Percentiles rank a stretch among this genome's conserved stretches.
Evolutionary conservation across 2,113 vertebrate genomes (phyloP).

Genomic region (Capreolus pygargus): DNA sequence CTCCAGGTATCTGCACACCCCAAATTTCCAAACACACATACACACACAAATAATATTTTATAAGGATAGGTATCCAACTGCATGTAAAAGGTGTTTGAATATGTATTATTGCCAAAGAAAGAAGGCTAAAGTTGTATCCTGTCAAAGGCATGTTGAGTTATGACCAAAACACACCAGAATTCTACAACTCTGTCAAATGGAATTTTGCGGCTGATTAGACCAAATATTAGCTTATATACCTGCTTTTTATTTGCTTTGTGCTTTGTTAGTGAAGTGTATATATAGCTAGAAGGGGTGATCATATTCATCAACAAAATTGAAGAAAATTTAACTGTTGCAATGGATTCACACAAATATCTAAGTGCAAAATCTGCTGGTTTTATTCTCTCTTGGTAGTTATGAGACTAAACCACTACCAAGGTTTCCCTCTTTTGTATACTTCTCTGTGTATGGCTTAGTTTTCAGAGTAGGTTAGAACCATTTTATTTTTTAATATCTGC

Average conservation of each 20-base stretch:
- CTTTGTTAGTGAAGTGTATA: neutral
- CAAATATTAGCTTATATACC: neutral
- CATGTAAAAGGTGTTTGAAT: neutral
- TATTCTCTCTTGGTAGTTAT: slow-evolving; percentile 6
- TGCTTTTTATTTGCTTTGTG: neutral
- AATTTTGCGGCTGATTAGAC: neutral
- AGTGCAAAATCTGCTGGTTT: neutral
- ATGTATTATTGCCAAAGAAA: neutral
- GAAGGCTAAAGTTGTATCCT: neutral
- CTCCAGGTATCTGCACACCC: neutral
- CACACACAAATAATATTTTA: neutral
- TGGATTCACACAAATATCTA: neutral
- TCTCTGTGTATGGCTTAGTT: neutral
- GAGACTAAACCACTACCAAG: neutral
- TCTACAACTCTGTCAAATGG: neutral
- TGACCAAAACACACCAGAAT: neutral
- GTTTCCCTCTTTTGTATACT: neutral
- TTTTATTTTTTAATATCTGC: slow-evolving; percentile 3
- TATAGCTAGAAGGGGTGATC: neutral
- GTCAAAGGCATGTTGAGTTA: neutral
- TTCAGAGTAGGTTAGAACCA: slow-evolving; percentile 15
- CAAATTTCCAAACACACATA: neutral
- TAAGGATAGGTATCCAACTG: neutral
- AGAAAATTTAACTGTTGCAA: neutral
- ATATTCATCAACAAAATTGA: neutral